phyloP scores from a whole-genome alignment of 2,797 vertebrate species.

The Mus minutoides region DNA sequence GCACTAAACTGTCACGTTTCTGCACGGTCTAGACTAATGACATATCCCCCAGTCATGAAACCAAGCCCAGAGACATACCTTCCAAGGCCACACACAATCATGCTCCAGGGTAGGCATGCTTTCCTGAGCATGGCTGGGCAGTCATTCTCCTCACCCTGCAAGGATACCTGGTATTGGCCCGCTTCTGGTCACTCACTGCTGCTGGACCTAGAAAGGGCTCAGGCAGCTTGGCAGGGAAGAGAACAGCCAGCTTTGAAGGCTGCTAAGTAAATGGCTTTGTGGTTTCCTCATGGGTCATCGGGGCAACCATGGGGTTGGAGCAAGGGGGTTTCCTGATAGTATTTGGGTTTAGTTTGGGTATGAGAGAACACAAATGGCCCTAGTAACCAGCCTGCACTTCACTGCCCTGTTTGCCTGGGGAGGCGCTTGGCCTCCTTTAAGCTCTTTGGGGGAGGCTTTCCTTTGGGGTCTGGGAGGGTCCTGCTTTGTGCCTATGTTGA shows the following conservation, averaged over 20 bases:
- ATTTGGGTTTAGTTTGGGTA: constrained; percentile 1
- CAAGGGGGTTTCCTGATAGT: constrained; percentile 56
- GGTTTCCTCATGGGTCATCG: constrained; percentile 59
- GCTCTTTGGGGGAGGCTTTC: background rate
- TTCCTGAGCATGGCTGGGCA: constrained; percentile 54
- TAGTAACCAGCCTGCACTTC: background rate
- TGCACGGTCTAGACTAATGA: background rate
- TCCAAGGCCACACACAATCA: background rate
- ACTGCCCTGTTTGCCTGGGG: background rate
- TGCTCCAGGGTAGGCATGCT: background rate
- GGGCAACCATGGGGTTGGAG: background rate
- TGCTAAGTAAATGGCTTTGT: constrained; percentile 51
- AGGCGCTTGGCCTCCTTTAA: background rate
- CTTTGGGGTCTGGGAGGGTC: background rate
- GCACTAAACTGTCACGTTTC: background rate
- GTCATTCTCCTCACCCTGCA: constrained; percentile 58
- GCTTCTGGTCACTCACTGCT: constrained; percentile 60
- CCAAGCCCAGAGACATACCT: background rate
- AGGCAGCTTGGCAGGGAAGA: background rate
- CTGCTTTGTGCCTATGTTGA: background rate
- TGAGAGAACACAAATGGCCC: background rate
- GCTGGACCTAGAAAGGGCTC: background rate
- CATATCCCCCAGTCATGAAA: background rate
- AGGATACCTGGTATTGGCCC: constrained; percentile 69
- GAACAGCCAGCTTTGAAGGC: constrained; percentile 31